phyloP scores from a whole-genome alignment of 1,140 invertebrate genomes.

The Chionoecetes opilio region DNA sequence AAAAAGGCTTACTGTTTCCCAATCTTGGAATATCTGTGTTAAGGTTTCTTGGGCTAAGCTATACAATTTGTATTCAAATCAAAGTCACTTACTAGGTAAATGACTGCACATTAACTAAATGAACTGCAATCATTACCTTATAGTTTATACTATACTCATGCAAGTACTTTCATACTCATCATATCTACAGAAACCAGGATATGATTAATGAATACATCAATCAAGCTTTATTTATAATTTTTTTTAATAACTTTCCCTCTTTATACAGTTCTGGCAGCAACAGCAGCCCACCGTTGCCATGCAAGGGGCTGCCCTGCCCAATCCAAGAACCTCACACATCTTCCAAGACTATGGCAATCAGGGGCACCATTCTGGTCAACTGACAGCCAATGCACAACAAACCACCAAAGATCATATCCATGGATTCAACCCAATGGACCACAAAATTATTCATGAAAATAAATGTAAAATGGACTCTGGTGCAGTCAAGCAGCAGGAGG shows the following conservation, averaged over 20 bases:
- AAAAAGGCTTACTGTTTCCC: background rate
- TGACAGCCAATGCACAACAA: conserved; percentile 66
- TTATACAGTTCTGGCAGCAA: conserved; percentile 68
- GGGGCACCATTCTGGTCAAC: conserved; percentile 65
- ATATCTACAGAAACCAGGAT: background rate
- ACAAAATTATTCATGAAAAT: conserved; percentile 75
- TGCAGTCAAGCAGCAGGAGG: conserved; percentile 62
- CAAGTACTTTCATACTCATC: background rate
- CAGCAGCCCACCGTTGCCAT: conserved; percentile 72
- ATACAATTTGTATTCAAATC: background rate
- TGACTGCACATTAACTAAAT: background rate
- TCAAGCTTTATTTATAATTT: conserved; percentile 7
- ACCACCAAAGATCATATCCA: conserved; percentile 66
- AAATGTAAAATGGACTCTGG: conserved; percentile 72
- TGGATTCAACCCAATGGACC: conserved; percentile 68
- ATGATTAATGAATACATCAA: background rate
- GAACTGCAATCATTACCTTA: background rate
- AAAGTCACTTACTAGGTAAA: background rate
- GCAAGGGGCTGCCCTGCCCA: conserved; percentile 69
- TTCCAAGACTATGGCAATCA: conserved; percentile 72
- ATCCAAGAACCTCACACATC: conserved; percentile 71
- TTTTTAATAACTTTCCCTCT: conserved; percentile 34
- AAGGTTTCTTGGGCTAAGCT: background rate
- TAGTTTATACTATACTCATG: background rate
- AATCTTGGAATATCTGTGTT: background rate